These are phyloP conservation scores for Protonemura montana DNA, from an alignment of 2,888 invertebrate genomes.

Conservation along the genomic window DNA sequence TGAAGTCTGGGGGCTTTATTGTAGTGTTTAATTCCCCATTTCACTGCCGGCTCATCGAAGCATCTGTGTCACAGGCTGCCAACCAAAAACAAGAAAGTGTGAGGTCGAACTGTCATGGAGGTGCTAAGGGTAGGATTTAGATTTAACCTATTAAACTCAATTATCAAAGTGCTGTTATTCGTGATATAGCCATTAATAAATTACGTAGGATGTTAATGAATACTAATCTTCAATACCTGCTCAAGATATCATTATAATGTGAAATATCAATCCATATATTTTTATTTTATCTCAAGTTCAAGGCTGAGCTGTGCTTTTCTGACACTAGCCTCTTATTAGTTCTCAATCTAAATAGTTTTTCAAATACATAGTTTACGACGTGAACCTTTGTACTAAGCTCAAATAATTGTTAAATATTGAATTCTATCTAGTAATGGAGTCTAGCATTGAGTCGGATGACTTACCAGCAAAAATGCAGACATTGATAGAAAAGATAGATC, in stretches of 20 bases:
- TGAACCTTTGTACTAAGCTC: not conserved
- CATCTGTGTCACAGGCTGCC: too few species aligned
- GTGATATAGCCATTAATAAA: not conserved
- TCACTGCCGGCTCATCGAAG: too few species aligned
- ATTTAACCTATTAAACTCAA: not conserved
- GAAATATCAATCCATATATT: not conserved
- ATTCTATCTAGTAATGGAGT: not conserved
- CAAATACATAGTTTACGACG: not conserved
- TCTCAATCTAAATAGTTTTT: not conserved
- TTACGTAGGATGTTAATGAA: not conserved
- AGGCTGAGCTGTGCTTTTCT: not conserved
- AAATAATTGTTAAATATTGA: not conserved
- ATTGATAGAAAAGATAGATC: constrained; percentile 50
- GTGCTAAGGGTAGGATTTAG: not conserved
- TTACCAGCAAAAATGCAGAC: constrained; percentile 36
- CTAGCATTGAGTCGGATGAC: not conserved
- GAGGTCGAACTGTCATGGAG: not conserved
- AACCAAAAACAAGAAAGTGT: too few species aligned
- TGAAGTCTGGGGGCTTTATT: too few species aligned
- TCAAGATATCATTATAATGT: not conserved
- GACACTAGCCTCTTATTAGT: not conserved
- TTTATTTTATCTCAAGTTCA: not conserved
- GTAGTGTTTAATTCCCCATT: too few species aligned
- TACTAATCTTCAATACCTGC: not conserved
- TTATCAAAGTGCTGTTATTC: not conserved